Conservation (phyloP, 2,888 invertebrate species). For the Erebia epiphron region DNA sequence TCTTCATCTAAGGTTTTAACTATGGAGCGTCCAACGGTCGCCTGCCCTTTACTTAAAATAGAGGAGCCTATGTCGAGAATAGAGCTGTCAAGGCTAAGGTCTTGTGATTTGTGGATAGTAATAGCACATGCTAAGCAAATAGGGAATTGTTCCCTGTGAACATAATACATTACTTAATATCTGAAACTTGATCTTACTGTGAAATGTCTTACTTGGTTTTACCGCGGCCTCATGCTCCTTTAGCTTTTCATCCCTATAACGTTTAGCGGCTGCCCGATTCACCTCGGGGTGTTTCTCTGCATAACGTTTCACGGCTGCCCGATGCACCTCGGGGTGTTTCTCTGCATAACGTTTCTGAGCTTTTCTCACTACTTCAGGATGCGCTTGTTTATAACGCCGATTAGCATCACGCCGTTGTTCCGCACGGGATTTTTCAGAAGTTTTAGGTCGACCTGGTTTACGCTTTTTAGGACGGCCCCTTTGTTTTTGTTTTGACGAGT, state of each 20-base stretch:
- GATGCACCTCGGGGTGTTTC: background rate
- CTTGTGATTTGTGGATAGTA: slow-evolving; percentile 36
- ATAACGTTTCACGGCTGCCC: no score
- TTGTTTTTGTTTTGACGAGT: background rate
- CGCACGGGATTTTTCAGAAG: slow-evolving; percentile 9
- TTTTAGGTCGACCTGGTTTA: slow-evolving; percentile 12
- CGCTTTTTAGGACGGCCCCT: slow-evolving; percentile 6
- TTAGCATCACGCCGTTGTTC: slow-evolving; percentile 12
- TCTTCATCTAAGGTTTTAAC: background rate
- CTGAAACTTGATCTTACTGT: slow-evolving; percentile 39
- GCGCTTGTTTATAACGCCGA: background rate
- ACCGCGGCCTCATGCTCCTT: background rate
- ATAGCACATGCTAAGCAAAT: slow-evolving; percentile 1
- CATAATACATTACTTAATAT: slow-evolving; percentile 38
- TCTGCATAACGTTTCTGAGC: background rate
- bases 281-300: no score
- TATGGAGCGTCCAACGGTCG: background rate
- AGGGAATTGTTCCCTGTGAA: slow-evolving; percentile 38
- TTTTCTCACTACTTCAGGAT: no score
- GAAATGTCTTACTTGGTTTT: no score
- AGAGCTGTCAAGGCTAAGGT: slow-evolving; percentile 32
- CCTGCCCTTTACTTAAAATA: slow-evolving; percentile 9
- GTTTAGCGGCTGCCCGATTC: no score
- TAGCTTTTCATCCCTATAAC: background rate
- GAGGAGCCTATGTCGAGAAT: slow-evolving; percentile 32